Evolutionary conservation across 2,797 vertebrate species (phyloP), one percentile per base, ranked within the genome.

Genomic region (Astyanax mexicanus): DNA sequence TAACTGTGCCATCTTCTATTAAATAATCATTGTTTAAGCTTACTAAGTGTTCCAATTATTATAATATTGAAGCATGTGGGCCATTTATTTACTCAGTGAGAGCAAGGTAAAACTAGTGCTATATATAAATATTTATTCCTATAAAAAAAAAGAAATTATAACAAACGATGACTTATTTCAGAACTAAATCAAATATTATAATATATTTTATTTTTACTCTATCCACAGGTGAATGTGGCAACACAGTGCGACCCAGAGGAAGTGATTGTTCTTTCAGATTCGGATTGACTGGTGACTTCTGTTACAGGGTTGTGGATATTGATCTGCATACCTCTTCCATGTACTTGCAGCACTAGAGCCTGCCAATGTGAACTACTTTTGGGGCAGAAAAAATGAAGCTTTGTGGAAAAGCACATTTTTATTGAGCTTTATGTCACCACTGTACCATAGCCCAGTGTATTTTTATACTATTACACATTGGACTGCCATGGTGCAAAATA

Each of bases 231-330:
- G 69, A 93, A 94, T 23, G 95, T 94, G 81, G 92, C 93, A 37
- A 98, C 96, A 0, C 96, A 97, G 87, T 97, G 95, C 32, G 96
- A 97, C 83, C 96, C 96, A 0, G 93, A 95, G 3, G 95, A 96
- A 87, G 92, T 97, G 87, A 98, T 98, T 55, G 84, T 96, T 62
- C 93, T 98, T n/a, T 96, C 96, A 0, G 96, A 98, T 87, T 96
- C 95, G 0, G 95, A 97, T 0, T 96, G 91, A 93, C 58, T 64
- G 52, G 38, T 55, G 7, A 62, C 25, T 35, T 35, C 10, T 40
- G 60, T 21, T 15, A 57, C 40, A 60, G 47, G 15, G 44, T 23
- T 21, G 6, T 21, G 11, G 74, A 19, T 47, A 37, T 45, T 13
- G 21, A 1, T 8, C 1, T 17, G 29, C 12, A 17, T 23, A 13